Base-by-base conservation (phyloP, 2,888 invertebrate species). In the Drosophila bunnanda region DNA sequence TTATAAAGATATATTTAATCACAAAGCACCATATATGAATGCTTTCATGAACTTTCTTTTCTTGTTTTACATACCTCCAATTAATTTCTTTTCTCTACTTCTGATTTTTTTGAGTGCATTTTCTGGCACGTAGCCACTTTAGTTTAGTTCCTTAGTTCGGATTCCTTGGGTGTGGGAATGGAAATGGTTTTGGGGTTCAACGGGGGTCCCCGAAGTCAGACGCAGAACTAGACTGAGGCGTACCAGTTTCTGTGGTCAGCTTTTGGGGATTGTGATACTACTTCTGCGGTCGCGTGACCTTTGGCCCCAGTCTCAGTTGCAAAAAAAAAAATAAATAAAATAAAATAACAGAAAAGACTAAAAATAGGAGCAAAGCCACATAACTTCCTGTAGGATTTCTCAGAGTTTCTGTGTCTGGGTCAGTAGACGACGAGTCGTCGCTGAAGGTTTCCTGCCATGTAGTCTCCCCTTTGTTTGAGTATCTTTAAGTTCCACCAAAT, bases 211-310 rank as follows among this genome's bases (percentile, higher is more conserved):
- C 15, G 57, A 57, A 41, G 48, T 44, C 46, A 38, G 62, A 60
- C 62, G 46, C 46, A 38, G 46, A 48, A 48, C 61, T 59, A 62
- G 48, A 53, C 55, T 38, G 43, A 39, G 25, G n/a, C 43, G 38
- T 38, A 59, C 43, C 50, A 50, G 50, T 38, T 50, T 59, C 68
- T 73, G 57, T 41, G 56, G 53, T 70, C 60, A 55, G 39, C 62
- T 56, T 69, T 59, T 25, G 38, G 55, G 68, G 39, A 67, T 67
- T 67, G 66, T 48, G 69, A 64, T 58, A 76, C 81, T 58, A 69
- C 81, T 75, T 73, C 72, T 81, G 85, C 56, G 82, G 78, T 84
- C 85, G 79, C 72, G 61, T 82, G 76, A 85, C 82, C 80, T 76
- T 88, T 79, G 30, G 44, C 61, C 68, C 36, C 30, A 30, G 46